These are phyloP conservation scores for Probaryconus sp. DNA, from an alignment of 1,140 invertebrate genomes.

Conservation along the genomic window DNA sequence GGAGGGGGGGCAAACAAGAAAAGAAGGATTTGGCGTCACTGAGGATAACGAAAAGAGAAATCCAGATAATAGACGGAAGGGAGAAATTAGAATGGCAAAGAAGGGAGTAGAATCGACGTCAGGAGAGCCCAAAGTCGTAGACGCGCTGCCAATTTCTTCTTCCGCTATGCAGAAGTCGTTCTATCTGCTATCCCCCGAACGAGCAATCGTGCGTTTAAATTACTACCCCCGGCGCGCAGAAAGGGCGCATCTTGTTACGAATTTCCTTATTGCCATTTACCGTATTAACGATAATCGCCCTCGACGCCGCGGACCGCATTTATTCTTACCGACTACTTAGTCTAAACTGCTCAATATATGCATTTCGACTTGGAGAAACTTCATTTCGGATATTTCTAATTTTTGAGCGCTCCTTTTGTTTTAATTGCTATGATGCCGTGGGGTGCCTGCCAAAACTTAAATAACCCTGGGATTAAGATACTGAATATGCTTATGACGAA, in stretches of 20 bases:
- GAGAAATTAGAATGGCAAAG: slow-evolving; percentile 64
- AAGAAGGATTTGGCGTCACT: slow-evolving; percentile 44
- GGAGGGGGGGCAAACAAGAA: slow-evolving; percentile 15
- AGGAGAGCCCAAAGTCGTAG: slow-evolving; percentile 33
- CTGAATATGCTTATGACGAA: too few species aligned
- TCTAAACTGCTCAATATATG: slow-evolving; percentile 23
- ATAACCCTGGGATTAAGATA: too few species aligned
- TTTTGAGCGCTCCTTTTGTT: slow-evolving; percentile 14
- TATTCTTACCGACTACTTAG: slow-evolving; percentile 23
- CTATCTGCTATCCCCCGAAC: slow-evolving; percentile 5
- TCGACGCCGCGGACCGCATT: slow-evolving; percentile 23
- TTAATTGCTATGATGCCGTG: slow-evolving; percentile 14
- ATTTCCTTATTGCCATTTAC: slow-evolving; percentile 55
- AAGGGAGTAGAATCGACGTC: slow-evolving; percentile 30
- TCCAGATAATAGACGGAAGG: slow-evolving; percentile 59
- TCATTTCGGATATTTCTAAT: slow-evolving; percentile 22
- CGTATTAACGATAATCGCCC: slow-evolving; percentile 56
- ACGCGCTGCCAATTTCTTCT: slow-evolving; percentile 58
- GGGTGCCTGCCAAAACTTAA: background rate
- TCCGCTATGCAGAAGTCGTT: slow-evolving; percentile 22
- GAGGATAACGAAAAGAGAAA: slow-evolving; percentile 54
- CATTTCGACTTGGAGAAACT: too few species aligned
- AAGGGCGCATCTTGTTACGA: slow-evolving; percentile 57
- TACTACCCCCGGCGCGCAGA: slow-evolving; percentile 36
- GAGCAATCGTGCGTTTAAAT: slow-evolving; percentile 57